Base-by-base conservation (phyloP, 2,113 vertebrate genomes). In the Eira barbara region DNA sequence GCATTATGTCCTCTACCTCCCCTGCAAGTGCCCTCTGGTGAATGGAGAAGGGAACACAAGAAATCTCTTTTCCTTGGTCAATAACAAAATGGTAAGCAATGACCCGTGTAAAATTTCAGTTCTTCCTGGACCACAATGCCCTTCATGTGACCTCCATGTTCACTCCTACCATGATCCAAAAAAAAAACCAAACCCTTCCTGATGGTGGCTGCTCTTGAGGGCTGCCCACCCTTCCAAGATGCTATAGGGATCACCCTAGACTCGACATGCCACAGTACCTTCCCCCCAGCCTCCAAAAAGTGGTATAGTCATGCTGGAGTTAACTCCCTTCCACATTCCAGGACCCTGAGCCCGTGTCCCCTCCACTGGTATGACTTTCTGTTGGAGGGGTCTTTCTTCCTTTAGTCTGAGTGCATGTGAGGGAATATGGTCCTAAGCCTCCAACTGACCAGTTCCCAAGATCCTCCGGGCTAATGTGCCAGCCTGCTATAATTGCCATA, bases 391-490 rank as follows among this genome's bases (percentile, higher is more conserved):
- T 6, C 55, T 21, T 34, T 23, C 21, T 59, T 65, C 25, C 7
- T 13, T 55, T 12, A 34, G 13, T 18, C 11, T 23, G 18, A 23
- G 7, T 7, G 1, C 65, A 55, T 13, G 13, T 31, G 27, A 15
- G 4, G n/a, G 86, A 10, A 6, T 13, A 27, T 39, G 18, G 29
- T 14, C 36, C 47, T 79, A 34, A 65, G 39, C 34, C 11, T 39
- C 0, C 5, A 6, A 3, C 47, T 6, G 20, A 15, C 13, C 14
- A 23, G 1, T 25, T 25, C n/a, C n/a, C 45, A 20, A 15, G 65
- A 59, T 42, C 59, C 15, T 52, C 42, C 21, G 17, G 10, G 1
- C 2, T 55, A 89, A 34, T 10, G 18, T 18, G 3, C 20, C 31
- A 83, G 52, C 9, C 20, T 61, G 21, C 20, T 20, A 6, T n/a